A percentile compares a stretch with the other conserved stretches of the same genome.
phyloP scores from a whole-genome alignment of 2,888 invertebrate genomes.

The Sicus ferrugineus region DNA sequence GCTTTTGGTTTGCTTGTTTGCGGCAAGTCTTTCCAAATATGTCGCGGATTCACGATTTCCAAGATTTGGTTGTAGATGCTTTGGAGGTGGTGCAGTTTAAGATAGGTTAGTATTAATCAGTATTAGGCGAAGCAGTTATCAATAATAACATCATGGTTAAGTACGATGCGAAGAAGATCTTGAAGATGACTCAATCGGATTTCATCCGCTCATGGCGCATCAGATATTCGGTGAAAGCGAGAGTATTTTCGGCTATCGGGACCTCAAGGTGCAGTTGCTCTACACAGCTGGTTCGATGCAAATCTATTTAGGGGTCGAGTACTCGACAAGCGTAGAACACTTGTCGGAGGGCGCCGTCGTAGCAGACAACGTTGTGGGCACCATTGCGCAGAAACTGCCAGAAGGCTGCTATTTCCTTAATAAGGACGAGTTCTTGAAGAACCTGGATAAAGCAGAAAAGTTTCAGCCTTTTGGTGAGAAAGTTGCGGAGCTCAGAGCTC shows the following conservation, averaged over 20 bases:
- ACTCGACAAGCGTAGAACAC: constrained; percentile 72
- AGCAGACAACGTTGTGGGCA: constrained; percentile 79
- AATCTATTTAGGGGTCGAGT: constrained; percentile 79
- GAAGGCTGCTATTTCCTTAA: constrained; percentile 74
- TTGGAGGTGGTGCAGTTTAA: constrained; percentile 46
- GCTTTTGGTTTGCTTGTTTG: constrained; percentile 8
- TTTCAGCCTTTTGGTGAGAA: constrained; percentile 82
- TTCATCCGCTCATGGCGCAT: constrained; percentile 88
- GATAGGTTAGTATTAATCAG: too few relatives aligned
- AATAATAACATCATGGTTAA: constrained; percentile 48
- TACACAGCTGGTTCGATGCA: constrained; percentile 83
- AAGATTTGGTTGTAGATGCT: constrained; percentile 59
- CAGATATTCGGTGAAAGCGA: constrained; percentile 93
- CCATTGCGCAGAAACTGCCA: constrained; percentile 74
- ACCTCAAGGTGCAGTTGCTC: constrained; percentile 78
- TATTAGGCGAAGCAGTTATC: too few relatives aligned
- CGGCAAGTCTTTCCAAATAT: constrained; percentile 38
- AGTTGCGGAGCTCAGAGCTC: constrained; percentile 69
- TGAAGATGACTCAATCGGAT: constrained; percentile 71
- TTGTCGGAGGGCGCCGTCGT: constrained; percentile 66
- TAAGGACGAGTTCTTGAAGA: constrained; percentile 75
- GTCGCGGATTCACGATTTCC: constrained; percentile 57
- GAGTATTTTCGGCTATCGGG: constrained; percentile 92
- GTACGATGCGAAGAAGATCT: constrained; percentile 73
- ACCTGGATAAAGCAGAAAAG: constrained; percentile 74